Percentiles rank a stretch among this genome's conserved stretches.
Conservation (phyloP, 2,888 invertebrate genomes). For the Drosophila conformis region DNA sequence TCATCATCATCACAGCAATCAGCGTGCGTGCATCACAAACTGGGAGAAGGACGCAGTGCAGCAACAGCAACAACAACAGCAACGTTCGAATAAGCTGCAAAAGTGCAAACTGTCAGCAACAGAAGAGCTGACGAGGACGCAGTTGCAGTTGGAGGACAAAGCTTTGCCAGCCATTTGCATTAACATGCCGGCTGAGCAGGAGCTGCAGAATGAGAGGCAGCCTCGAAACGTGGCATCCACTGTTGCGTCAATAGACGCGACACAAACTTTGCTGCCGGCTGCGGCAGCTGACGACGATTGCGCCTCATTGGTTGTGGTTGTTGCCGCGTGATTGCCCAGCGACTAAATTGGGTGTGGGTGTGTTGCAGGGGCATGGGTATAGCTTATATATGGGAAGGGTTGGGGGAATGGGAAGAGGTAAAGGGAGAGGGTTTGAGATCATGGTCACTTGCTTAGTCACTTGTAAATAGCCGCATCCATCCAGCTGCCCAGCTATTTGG, state of each 20-base stretch:
- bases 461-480: slow-evolving; percentile 62
- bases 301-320: slow-evolving; percentile 74
- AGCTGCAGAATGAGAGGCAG: slow-evolving; percentile 31
- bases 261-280: slow-evolving; percentile 67
- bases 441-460: slow-evolving; percentile 65
- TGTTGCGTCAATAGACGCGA: slow-evolving; percentile 43
- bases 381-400: not conserved
- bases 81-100: slow-evolving; percentile 61
- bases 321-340: slow-evolving; percentile 78
- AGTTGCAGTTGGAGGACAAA: slow-evolving; percentile 44
- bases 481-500: slow-evolving; percentile 44
- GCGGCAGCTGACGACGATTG: slow-evolving; percentile 76
- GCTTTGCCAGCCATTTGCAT: slow-evolving; percentile 72
- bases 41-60: slow-evolving; percentile 79
- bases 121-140: slow-evolving; percentile 44
- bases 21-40: slow-evolving; percentile 63
- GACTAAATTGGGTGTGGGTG: slow-evolving; percentile 29
- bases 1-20: slow-evolving; percentile 60
- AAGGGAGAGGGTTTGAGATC: slow-evolving; percentile 22
- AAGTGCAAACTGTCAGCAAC: slow-evolving; percentile 77
- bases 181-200: slow-evolving; percentile 71
- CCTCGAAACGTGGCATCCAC: slow-evolving; percentile 44
- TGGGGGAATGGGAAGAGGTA: slow-evolving; percentile 7
- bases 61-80: slow-evolving; percentile 35
- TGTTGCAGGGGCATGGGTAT: slow-evolving; percentile 10